phyloP scores from a whole-genome alignment of 2,888 invertebrate species.

The Spisula subtruncata region DNA sequence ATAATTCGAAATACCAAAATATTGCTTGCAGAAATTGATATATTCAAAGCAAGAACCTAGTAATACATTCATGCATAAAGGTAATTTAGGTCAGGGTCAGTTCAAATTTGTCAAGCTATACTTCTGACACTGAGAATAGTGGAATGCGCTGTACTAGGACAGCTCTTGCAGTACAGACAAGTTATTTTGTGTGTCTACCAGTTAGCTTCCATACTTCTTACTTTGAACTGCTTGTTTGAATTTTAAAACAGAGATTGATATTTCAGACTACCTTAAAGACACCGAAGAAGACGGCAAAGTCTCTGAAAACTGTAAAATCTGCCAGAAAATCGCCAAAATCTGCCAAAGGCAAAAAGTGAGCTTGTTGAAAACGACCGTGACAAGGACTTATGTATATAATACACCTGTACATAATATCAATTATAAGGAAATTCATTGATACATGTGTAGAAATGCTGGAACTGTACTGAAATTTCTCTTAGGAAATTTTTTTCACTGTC shows the following conservation, averaged over 20 bases:
- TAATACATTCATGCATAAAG: too few species aligned
- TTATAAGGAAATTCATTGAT: background rate
- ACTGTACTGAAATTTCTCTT: background rate
- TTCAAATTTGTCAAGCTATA: too few species aligned
- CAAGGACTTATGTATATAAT: background rate
- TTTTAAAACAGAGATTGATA: conserved; percentile 36
- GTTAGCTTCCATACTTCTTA: too few species aligned
- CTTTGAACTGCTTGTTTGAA: conserved; percentile 27
- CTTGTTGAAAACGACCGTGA: background rate
- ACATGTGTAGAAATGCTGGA: background rate
- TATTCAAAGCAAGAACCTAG: too few species aligned
- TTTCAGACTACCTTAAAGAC: conserved; percentile 61
- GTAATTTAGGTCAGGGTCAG: too few species aligned
- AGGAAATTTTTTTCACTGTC: too few species aligned
- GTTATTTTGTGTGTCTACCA: too few species aligned
- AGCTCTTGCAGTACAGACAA: too few species aligned
- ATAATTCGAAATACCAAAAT: too few species aligned
- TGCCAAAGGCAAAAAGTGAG: conserved; percentile 9
- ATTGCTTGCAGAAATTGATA: too few species aligned
- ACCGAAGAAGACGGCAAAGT: conserved; percentile 59
- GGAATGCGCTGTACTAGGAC: too few species aligned
- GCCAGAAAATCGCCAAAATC: conserved; percentile 10
- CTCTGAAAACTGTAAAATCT: conserved; percentile 43
- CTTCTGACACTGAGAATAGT: too few species aligned
- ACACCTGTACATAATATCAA: background rate